Conservation (phyloP, 2,797 vertebrate species). For the Gadopsis bispinosus region DNA sequence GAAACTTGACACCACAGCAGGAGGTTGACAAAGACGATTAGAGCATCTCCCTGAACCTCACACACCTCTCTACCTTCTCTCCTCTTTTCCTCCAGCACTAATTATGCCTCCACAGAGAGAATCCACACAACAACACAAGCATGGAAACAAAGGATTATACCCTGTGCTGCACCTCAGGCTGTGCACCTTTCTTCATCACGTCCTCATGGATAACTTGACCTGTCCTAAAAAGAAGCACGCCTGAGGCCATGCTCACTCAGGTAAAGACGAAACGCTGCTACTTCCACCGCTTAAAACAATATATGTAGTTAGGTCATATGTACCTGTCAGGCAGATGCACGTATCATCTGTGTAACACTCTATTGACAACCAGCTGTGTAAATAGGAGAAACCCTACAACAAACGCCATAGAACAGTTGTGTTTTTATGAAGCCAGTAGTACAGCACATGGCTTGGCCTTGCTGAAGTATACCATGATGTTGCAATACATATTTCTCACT, state of each 20-base stretch:
- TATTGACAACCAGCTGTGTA: neutral
- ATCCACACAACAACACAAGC: conserved; percentile 67
- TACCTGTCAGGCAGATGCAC: neutral
- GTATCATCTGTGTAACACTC: conserved; percentile 11
- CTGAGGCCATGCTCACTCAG: conserved; percentile 45
- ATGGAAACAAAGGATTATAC: conserved; percentile 65
- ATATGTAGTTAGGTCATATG: neutral
- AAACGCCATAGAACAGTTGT: neutral
- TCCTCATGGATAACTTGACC: conserved; percentile 69
- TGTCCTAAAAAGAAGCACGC: conserved; percentile 62
- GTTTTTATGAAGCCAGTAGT: neutral
- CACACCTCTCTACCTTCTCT: conserved; percentile 63
- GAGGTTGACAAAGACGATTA: conserved; percentile 87
- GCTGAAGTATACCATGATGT: neutral
- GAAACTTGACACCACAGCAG: conserved; percentile 83
- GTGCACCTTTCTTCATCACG: conserved; percentile 60
- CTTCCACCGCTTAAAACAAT: conserved; percentile 40
- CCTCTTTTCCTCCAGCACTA: conserved; percentile 55
- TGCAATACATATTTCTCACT: neutral
- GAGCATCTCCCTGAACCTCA: conserved; percentile 62
- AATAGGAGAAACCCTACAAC: neutral
- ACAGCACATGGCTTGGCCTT: neutral
- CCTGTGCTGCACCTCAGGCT: conserved; percentile 50
- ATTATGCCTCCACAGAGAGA: conserved; percentile 67
- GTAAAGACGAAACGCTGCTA: conserved; percentile 34